Evolutionary conservation across 1,140 invertebrate genomes (phyloP), one percentile per base, ranked within the genome.

Genomic region (Paramacrobiotus metropolitanus): DNA sequence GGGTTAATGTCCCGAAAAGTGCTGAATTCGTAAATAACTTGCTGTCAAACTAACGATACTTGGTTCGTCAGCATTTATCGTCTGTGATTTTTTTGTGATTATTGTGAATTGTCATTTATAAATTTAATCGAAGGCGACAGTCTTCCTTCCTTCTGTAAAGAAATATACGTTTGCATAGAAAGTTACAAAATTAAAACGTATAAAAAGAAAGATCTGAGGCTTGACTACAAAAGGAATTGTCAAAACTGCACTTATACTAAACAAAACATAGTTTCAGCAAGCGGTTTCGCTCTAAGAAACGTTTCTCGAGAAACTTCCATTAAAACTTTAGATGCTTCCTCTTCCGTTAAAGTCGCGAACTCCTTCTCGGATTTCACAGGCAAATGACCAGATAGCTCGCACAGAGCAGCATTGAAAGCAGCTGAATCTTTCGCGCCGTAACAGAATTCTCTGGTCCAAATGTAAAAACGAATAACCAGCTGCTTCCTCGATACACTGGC

Each of bases 381-480:
- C 62, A 84, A 75, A 72, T 82, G 81, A 21, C 82, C 82, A 69
- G 79, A 81, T 1, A 83, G 68, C 71, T 84, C 82, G 68, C 77
- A 81, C 1, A 76, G 71, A 21, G 80, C 82, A 31, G 80, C 73
- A 72, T 77, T 77, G 66, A 83, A 80, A 30, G 69, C 73, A 31
- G 61, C 67, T 1, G 76, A 69, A 61, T 77, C 69, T 72, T 83
- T 83, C 1, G 70, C 65, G 21, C 77, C 74, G 74, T 62, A n/a
- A 67, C 60, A 66, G 55, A 62, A 61, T 65, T 77, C 76, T 64
- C 82, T 75, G 3, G 79, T 79, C 79, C 80, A 84, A 60, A 84
- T 70, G 63, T 81, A 77, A 44, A 83, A 68, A 59, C 80, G 70
- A 21, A 82, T 60, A 40, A 75, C 73, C 18, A 44, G 34, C 40